A percentile compares a stretch with the other conserved stretches of the same genome.
Conservation (phyloP, 2,113 vertebrate species). For the Solea solea region DNA sequence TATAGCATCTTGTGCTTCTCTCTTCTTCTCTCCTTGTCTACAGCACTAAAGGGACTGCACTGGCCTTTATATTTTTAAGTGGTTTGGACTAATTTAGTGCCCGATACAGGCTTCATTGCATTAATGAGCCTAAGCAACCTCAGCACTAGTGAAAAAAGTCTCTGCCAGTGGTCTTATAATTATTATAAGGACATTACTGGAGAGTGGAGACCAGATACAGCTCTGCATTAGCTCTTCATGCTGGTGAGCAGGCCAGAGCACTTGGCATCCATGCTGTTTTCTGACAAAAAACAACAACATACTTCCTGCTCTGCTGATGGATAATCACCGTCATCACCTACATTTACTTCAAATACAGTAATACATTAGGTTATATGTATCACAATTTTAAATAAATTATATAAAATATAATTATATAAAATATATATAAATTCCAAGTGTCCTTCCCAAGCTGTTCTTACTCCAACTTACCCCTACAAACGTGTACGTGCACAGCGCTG, state of each 20-base stretch:
- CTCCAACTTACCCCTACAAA: too few species aligned
- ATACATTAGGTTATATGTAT: conserved; percentile 1
- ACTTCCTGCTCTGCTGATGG: conserved; percentile 46
- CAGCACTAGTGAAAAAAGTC: conserved; percentile 9
- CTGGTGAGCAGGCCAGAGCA: conserved; percentile 56
- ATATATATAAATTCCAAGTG: too few species aligned
- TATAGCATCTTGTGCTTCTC: conserved; percentile 27
- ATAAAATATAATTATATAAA: too few species aligned
- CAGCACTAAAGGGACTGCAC: conserved; percentile 44
- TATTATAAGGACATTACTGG: conserved; percentile 13
- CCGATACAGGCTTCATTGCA: conserved; percentile 38
- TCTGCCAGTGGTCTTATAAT: conserved; percentile 9
- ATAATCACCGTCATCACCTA: conserved; percentile 35
- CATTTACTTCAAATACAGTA: conserved; percentile 29
- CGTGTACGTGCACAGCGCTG: too few species aligned
- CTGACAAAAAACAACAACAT: conserved; percentile 54
- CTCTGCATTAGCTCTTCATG: conserved; percentile 64
- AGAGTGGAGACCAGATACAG: conserved; percentile 55
- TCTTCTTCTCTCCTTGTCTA: conserved; percentile 38
- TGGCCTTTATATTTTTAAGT: conserved; percentile 64
- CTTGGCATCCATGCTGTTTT: conserved; percentile 54
- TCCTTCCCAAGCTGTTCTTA: too few species aligned
- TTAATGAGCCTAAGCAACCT: not conserved
- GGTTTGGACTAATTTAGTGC: conserved; percentile 62
- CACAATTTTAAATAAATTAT: not conserved